A percentile compares a stretch with the other conserved stretches of the same genome.
These are phyloP conservation scores for Drosophila setosimentum DNA, from an alignment of 2,888 invertebrate genomes.

Conservation along the genomic window DNA sequence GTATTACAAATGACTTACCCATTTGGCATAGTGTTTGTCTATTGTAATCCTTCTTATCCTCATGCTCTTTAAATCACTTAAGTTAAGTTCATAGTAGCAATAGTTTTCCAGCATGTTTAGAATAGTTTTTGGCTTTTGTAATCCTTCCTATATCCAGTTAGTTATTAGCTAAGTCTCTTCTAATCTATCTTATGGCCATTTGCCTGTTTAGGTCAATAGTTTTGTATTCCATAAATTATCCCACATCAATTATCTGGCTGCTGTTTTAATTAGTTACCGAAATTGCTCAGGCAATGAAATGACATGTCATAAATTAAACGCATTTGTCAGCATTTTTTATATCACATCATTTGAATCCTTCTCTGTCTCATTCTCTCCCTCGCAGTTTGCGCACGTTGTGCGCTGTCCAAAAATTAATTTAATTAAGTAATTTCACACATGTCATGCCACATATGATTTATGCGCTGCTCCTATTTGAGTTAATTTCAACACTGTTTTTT, in stretches of 20 bases:
- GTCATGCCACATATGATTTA: conserved; percentile 70
- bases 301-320: conserved; percentile 64
- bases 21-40: not conserved
- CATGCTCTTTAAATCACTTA: not conserved
- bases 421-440: conserved; percentile 76
- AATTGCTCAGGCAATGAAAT: conserved; percentile 42
- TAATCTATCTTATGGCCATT: not conserved
- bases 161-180: not conserved
- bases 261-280: conserved; percentile 37
- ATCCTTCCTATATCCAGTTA: not conserved
- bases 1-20: not conserved
- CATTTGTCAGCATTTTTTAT: conserved; percentile 49
- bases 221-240: conserved; percentile 1
- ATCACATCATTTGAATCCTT: not conserved
- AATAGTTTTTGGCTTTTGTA: not conserved
- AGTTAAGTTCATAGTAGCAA: not conserved
- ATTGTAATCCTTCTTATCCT: not conserved
- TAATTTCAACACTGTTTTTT: conserved; percentile 56
- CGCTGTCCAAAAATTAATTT: conserved; percentile 65
- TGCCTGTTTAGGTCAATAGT: too few relatives aligned
- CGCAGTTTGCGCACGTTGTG: conserved; percentile 10
- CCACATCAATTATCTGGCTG: conserved; percentile 44
- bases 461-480: conserved; percentile 64
- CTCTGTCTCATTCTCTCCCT: not conserved
- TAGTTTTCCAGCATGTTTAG: not conserved